Percentiles rank a stretch among this genome's conserved stretches.
Evolutionary conservation across 2,797 vertebrate species (phyloP).

Genomic region (Phaenicophaeus curvirostris): DNA sequence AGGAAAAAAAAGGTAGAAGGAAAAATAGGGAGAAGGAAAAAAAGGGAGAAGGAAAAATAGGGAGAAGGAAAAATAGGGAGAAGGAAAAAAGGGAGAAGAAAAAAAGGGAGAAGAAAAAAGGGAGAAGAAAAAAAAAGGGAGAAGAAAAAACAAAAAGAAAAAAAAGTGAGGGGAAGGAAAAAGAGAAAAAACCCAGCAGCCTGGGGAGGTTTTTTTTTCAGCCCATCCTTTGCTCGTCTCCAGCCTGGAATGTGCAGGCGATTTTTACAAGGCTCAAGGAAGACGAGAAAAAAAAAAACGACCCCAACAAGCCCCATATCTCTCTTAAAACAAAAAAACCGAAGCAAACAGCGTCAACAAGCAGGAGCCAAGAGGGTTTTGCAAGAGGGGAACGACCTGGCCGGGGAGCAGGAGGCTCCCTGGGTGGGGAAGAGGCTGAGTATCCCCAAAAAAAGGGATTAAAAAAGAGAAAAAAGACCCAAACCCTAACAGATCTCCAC

Average conservation of each 20-base stretch:
- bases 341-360: neutral
- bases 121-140: no score
- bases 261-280: neutral
- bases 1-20: fast-evolving
- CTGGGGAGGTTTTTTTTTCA: neutral
- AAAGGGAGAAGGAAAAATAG: fast-evolving
- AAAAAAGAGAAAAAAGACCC: no score
- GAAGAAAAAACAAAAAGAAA: no score
- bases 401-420: neutral
- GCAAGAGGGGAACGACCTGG: neutral
- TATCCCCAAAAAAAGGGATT: no score
- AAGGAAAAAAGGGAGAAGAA: neutral
- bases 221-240: neutral
- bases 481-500: neutral
- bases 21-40: no score
- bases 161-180: no score
- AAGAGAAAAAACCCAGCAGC: no score
- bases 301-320: neutral
- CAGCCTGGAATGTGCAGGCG: conserved; percentile 10
- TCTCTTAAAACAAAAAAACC: neutral
- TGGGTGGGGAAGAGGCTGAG: neutral
- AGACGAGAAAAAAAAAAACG: neutral
- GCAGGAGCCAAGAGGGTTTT: neutral
- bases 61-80: no score
- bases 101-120: no score